Evolutionary conservation across 2,113 vertebrate species (phyloP).

Genomic region (Marcusenius ussheri): DNA sequence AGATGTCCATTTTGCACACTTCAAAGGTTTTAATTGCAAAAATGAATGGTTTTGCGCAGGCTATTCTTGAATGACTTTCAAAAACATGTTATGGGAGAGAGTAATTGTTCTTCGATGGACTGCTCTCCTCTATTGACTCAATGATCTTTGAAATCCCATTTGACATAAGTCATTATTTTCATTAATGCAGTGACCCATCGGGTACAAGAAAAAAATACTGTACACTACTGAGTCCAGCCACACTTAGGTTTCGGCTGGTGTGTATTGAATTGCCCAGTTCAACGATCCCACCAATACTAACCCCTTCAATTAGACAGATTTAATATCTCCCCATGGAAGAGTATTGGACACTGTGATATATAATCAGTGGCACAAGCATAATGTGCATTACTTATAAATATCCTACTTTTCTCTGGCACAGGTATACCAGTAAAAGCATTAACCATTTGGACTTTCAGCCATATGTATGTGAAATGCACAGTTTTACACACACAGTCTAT

Average conservation of each 20-base stretch:
- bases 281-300: conserved; percentile 28
- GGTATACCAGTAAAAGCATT: neutral
- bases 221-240: neutral
- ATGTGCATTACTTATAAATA: neutral
- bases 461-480: neutral
- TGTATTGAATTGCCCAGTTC: conserved; percentile 25
- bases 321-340: conserved; percentile 29
- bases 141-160: conserved; percentile 12
- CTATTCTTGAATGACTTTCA: neutral
- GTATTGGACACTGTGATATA: neutral
- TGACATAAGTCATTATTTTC: conserved; percentile 2
- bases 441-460: neutral
- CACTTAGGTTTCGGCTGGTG: neutral
- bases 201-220: conserved; percentile 3
- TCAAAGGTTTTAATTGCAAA: neutral
- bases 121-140: neutral
- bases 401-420: neutral
- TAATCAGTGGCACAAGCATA: neutral
- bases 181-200: conserved; percentile 4
- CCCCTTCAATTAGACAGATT: conserved; percentile 36
- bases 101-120: neutral
- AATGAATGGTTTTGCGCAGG: neutral
- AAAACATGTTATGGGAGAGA: conserved; percentile 1
- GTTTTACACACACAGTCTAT: neutral
- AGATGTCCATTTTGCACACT: neutral